phyloP scores from a whole-genome alignment of 2,113 vertebrate genomes.

The Tautogolabrus adspersus region DNA sequence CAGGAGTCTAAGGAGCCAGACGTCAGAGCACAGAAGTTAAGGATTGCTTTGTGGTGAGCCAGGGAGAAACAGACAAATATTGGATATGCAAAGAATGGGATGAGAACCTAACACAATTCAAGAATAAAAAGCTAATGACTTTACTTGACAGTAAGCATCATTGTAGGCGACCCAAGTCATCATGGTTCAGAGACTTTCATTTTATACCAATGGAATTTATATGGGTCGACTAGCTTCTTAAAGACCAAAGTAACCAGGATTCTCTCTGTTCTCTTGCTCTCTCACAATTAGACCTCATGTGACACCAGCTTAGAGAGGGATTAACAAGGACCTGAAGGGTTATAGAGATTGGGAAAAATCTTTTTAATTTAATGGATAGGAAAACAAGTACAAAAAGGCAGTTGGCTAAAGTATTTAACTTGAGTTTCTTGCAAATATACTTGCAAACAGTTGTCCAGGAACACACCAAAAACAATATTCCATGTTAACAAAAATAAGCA shows the following conservation, averaged over 20 bases:
- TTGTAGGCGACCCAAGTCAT: conserved; percentile 14
- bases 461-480: no score
- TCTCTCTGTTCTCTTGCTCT: conserved; percentile 42
- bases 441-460: not conserved
- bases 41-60: not conserved
- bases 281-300: conserved; percentile 72
- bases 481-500: no score
- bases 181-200: conserved; percentile 49
- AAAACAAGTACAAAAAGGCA: not conserved
- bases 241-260: conserved; percentile 42
- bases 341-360: conserved; percentile 9
- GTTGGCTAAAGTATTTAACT: not conserved
- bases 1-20: conserved; percentile 23
- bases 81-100: not conserved
- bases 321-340: conserved; percentile 57
- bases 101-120: not conserved
- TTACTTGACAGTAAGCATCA: not conserved
- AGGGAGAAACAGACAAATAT: not conserved
- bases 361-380: not conserved
- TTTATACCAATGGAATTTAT: conserved; percentile 24
- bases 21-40: conserved; percentile 23
- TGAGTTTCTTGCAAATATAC: not conserved
- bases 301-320: conserved; percentile 77
- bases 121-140: not conserved
- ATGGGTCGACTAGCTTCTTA: conserved; percentile 36